Conservation (phyloP, 2,797 vertebrate species). For the Thamnophis elegans region DNA sequence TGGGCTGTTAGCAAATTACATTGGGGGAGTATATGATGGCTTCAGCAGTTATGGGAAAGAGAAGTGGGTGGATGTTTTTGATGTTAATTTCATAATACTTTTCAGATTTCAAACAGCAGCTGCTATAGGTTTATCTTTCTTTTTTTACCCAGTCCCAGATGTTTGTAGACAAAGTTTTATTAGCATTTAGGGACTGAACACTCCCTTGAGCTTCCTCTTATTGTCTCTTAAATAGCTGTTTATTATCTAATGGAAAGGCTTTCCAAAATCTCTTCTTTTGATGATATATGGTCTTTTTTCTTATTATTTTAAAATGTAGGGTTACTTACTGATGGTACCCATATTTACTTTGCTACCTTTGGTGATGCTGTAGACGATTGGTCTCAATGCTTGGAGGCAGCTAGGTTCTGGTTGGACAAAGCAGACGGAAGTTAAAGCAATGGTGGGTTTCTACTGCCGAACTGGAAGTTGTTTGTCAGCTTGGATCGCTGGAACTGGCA, state of each 20-base stretch:
- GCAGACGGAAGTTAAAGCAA: background rate
- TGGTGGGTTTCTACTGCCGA: too few species aligned
- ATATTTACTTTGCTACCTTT: background rate
- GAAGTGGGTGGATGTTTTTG: slow-evolving; percentile 21
- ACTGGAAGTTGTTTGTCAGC: too few species aligned
- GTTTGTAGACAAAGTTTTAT: slow-evolving; percentile 23
- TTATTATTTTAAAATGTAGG: slow-evolving; percentile 1
- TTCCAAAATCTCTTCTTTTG: slow-evolving; percentile 23
- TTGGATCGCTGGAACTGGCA: too few species aligned
- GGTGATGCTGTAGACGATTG: background rate
- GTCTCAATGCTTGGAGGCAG: background rate
- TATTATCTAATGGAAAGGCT: slow-evolving; percentile 31
- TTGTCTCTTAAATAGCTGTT: slow-evolving; percentile 29
- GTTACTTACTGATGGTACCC: background rate
- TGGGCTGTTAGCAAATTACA: background rate
- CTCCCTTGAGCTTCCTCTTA: background rate
- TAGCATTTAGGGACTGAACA: slow-evolving; percentile 10
- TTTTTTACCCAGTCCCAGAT: slow-evolving; percentile 8
- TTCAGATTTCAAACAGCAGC: slow-evolving; percentile 18
- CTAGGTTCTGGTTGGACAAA: background rate
- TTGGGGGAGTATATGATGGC: background rate
- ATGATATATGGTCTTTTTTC: background rate
- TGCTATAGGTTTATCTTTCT: slow-evolving; percentile 21
- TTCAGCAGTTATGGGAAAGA: slow-evolving; percentile 8
- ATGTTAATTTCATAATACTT: slow-evolving; percentile 28